These are phyloP conservation scores for Tragulus kanchil DNA, from an alignment of 2,113 vertebrate genomes.

Conservation along the genomic window DNA sequence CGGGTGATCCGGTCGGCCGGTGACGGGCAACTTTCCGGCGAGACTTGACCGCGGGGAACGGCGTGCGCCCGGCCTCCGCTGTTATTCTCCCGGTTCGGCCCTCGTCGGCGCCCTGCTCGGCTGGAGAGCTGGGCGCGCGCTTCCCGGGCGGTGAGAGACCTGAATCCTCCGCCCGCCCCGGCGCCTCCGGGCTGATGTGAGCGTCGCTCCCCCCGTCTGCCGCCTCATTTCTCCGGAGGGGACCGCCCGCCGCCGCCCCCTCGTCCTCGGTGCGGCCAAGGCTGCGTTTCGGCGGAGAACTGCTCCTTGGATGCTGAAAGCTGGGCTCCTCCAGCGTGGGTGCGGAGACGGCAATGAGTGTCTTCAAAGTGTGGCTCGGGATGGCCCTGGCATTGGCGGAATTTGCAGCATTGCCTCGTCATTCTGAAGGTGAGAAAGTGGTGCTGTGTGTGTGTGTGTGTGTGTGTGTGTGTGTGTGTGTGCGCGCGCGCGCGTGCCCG, in stretches of 20 bases:
- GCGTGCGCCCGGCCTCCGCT: neutral
- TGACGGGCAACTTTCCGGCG: conserved; percentile 61
- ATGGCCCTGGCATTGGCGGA: conserved; percentile 81
- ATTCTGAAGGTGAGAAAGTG: conserved; percentile 87
- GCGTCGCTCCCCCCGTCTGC: neutral
- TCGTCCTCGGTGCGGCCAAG: neutral
- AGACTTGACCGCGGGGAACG: neutral
- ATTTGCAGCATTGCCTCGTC: conserved; percentile 76
- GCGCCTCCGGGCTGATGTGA: neutral
- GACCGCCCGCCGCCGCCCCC: neutral
- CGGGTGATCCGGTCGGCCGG: neutral
- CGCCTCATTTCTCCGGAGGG: neutral
- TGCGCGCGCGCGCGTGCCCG: neutral
- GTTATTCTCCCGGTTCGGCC: neutral
- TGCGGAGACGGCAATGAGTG: conserved; percentile 81
- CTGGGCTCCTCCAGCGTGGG: neutral
- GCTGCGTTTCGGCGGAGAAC: neutral
- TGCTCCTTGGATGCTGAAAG: conserved; percentile 57
- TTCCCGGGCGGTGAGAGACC: neutral
- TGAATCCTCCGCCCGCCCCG: neutral
- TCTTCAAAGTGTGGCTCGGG: conserved; percentile 64
- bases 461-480: neutral
- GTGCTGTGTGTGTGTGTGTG: neutral
- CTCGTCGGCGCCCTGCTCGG: neutral
- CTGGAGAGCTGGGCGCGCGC: neutral